These are phyloP conservation scores for Phrynocephalus versicolor DNA, from an alignment of 2,113 vertebrate species.

Conservation along the genomic window DNA sequence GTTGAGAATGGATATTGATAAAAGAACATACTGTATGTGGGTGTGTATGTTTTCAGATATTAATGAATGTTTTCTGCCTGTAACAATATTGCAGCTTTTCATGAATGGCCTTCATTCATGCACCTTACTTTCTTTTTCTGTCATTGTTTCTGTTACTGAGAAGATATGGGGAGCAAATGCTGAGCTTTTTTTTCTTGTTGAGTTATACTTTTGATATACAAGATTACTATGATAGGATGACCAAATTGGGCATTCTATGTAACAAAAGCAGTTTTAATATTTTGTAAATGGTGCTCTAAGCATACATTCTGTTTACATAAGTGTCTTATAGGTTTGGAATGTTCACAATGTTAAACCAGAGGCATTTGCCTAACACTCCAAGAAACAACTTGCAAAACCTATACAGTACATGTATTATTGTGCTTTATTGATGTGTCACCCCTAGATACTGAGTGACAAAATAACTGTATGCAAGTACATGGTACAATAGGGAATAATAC, in stretches of 20 bases:
- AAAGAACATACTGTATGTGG: conserved; percentile 50
- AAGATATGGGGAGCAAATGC: conserved; percentile 53
- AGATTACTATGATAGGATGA: conserved; percentile 63
- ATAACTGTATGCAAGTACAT: conserved; percentile 55
- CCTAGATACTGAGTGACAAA: conserved; percentile 49
- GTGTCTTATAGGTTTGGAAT: conserved; percentile 55
- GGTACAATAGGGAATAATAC: conserved; percentile 45
- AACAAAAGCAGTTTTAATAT: conserved; percentile 45
- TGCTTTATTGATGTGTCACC: conserved; percentile 37
- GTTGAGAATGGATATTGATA: conserved; percentile 63
- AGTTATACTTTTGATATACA: conserved; percentile 35
- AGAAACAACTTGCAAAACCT: conserved; percentile 45
- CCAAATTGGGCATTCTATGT: conserved; percentile 53
- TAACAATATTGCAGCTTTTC: conserved; percentile 62
- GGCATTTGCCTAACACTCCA: conserved; percentile 46
- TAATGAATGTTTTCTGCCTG: conserved; percentile 59
- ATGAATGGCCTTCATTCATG: conserved; percentile 64
- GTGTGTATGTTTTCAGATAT: conserved; percentile 58
- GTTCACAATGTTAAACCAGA: conserved; percentile 44
- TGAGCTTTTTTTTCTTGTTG: conserved; percentile 43
- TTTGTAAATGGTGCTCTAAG: conserved; percentile 64
- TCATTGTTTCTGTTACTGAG: conserved; percentile 65
- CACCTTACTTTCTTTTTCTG: conserved; percentile 58
- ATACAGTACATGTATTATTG: conserved; percentile 42
- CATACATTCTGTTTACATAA: conserved; percentile 63